A percentile compares a stretch with the other conserved stretches of the same genome.
Conservation (phyloP, 1,140 invertebrate species). For the Leptinotarsa undecemlineata region DNA sequence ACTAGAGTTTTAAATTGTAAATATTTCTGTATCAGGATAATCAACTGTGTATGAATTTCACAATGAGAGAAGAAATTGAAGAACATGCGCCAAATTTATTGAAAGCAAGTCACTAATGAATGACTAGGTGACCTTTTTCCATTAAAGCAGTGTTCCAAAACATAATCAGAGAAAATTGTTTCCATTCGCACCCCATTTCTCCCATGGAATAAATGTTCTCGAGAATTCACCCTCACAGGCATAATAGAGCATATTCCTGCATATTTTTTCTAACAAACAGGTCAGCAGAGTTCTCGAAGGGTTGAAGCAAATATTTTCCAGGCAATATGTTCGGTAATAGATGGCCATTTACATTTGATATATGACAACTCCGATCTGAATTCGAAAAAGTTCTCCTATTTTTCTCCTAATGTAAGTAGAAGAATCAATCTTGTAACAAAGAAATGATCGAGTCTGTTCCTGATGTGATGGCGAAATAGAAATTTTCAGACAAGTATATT, state of each 20-base stretch:
- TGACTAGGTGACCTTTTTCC: background rate
- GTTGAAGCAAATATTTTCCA: slow-evolving; percentile 6
- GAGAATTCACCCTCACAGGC: background rate
- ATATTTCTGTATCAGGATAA: too few relatives aligned
- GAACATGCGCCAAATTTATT: too few relatives aligned
- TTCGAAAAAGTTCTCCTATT: background rate
- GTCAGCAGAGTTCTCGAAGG: slow-evolving; percentile 7
- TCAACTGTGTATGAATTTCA: too few relatives aligned
- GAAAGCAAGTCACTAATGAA: too few relatives aligned
- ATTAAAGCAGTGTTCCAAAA: background rate
- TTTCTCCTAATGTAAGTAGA: background rate
- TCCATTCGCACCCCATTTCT: background rate
- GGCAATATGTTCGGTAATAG: background rate
- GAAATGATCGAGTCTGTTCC: background rate
- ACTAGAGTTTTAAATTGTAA: too few relatives aligned
- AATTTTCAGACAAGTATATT: background rate
- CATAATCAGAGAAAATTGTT: background rate
- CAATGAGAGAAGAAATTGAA: too few relatives aligned
- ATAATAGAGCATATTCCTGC: background rate
- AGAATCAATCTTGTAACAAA: background rate
- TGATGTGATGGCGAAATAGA: background rate
- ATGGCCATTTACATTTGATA: slow-evolving; percentile 6
- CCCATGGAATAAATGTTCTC: background rate
- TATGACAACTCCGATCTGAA: background rate
- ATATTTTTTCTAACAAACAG: background rate